phyloP scores from a whole-genome alignment of 2,797 vertebrate genomes.

The Pseudochirops corinnae region DNA sequence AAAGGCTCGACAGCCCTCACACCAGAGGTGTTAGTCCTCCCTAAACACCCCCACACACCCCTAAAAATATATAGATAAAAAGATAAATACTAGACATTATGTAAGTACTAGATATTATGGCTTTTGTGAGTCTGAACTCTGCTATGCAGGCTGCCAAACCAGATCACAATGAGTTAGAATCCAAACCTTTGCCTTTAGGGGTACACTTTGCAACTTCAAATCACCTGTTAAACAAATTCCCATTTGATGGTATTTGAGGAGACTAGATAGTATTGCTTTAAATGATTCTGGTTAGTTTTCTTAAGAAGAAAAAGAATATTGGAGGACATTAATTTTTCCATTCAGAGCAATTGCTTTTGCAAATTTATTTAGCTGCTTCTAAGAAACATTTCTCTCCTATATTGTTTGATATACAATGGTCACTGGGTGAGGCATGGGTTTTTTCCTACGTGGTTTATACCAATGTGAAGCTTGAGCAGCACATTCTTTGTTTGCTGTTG shows the following conservation, averaged over 20 bases:
- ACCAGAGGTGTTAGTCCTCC: neutral
- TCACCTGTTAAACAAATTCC: constrained; percentile 7
- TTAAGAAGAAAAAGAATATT: neutral
- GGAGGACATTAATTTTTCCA: neutral
- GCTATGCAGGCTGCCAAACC: neutral
- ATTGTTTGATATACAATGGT: neutral
- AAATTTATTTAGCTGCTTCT: neutral
- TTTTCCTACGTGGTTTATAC: constrained; percentile 32
- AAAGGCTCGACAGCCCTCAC: neutral
- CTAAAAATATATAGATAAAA: no score
- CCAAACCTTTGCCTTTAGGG: neutral
- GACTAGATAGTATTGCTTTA: neutral
- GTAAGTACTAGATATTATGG: neutral
- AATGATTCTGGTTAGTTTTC: neutral
- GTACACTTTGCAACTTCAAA: neutral
- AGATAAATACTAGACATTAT: neutral
- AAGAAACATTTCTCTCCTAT: neutral
- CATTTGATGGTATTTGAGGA: constrained; percentile 18
- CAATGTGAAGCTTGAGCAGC: neutral
- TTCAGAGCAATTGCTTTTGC: neutral
- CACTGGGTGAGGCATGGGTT: neutral
- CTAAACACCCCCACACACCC: no score
- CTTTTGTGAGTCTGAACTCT: neutral
- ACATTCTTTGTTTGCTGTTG: neutral
- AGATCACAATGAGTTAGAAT: neutral